Conservation (phyloP, 2,888 invertebrate genomes). For the Blastobasis adustella region DNA sequence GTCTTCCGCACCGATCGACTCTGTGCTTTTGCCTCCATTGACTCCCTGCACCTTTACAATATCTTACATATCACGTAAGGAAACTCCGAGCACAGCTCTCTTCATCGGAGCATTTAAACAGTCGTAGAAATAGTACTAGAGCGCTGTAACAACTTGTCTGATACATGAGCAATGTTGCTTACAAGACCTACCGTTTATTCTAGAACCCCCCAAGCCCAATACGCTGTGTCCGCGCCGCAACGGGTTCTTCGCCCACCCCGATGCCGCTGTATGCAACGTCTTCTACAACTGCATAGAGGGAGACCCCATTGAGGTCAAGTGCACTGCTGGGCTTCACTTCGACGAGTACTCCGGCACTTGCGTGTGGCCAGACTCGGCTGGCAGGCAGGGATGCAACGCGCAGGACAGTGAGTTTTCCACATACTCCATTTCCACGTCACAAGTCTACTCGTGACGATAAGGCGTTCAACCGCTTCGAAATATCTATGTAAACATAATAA, state of each 20-base stretch:
- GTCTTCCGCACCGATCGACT: too few species aligned
- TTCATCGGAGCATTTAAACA: too few species aligned
- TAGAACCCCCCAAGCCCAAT: constrained; percentile 85
- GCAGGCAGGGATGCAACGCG: constrained; percentile 81
- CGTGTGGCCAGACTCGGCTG: constrained; percentile 90
- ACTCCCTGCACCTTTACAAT: too few species aligned
- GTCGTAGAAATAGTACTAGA: too few species aligned
- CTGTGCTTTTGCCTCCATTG: too few species aligned
- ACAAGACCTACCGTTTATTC: background rate
- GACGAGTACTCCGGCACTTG: constrained; percentile 93
- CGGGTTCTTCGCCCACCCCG: constrained; percentile 94
- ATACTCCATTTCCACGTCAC: background rate
- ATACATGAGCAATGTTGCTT: too few species aligned
- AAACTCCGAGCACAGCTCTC: too few species aligned
- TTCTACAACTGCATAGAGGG: constrained; percentile 95
- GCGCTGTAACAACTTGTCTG: too few species aligned
- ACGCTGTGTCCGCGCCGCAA: constrained; percentile 87
- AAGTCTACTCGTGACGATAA: too few species aligned
- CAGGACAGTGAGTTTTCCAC: constrained; percentile 72
- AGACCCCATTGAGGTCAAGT: constrained; percentile 84
- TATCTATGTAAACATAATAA: too few species aligned
- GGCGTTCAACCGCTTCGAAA: too few species aligned
- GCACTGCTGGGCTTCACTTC: constrained; percentile 92
- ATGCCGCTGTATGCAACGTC: constrained; percentile 85
- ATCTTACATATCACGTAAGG: too few species aligned